These are phyloP conservation scores for Drosophila gaucha DNA, from an alignment of 2,888 invertebrate species.

Conservation along the genomic window DNA sequence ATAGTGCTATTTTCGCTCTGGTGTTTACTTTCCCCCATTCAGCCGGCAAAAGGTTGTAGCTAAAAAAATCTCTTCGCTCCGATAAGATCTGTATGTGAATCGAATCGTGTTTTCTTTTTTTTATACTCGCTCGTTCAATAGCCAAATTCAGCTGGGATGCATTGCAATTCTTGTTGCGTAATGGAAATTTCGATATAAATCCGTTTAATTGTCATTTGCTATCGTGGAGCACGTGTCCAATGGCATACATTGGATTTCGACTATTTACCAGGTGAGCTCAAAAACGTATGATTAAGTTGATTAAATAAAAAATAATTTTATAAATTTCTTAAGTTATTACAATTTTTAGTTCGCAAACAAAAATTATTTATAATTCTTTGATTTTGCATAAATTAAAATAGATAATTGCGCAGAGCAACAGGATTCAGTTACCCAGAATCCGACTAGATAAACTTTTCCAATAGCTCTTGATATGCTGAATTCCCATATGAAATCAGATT, in stretches of 20 bases:
- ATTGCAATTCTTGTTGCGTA: conserved; percentile 65
- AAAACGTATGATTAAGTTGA: not conserved
- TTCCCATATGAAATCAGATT: too few species aligned
- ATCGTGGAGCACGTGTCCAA: conserved; percentile 69
- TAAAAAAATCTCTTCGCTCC: conserved; percentile 16
- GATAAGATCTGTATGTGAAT: conserved; percentile 27
- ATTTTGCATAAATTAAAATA: too few species aligned
- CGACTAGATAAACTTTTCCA: too few species aligned
- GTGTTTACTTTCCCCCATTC: conserved; percentile 58
- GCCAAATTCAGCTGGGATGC: conserved; percentile 51
- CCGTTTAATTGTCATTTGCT: conserved; percentile 75
- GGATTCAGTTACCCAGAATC: too few species aligned
- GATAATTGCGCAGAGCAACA: too few species aligned
- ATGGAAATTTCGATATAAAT: conserved; percentile 74
- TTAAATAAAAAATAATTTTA: not conserved
- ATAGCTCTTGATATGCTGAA: too few species aligned
- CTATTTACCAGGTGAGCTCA: conserved; percentile 69
- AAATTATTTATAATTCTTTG: not conserved
- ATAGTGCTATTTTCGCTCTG: conserved; percentile 33
- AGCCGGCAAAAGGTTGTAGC: conserved; percentile 55
- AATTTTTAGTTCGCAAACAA: not conserved
- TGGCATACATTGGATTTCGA: conserved; percentile 66
- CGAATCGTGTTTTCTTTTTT: conserved; percentile 26
- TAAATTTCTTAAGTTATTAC: not conserved
- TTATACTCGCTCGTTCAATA: conserved; percentile 17